Conservation (phyloP, 2,113 vertebrate species). For the Gobiocypris rarus region DNA sequence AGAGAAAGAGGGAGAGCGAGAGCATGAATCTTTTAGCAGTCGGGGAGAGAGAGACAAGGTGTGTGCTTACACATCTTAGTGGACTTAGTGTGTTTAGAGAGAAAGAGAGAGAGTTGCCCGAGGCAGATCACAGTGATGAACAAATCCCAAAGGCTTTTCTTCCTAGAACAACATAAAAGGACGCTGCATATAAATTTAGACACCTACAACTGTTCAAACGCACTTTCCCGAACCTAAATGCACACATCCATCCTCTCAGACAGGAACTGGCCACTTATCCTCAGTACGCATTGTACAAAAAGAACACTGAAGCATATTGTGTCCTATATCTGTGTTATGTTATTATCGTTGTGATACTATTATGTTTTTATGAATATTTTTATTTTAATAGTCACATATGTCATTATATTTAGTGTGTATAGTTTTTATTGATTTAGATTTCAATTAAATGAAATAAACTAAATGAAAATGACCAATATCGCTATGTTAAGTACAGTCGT, state of each 20-base stretch:
- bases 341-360: neutral
- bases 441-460: neutral
- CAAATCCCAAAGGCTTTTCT: constrained; percentile 41
- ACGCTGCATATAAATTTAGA: constrained; percentile 41
- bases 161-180: constrained; percentile 42
- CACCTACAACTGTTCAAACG: constrained; percentile 23
- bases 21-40: constrained; percentile 56
- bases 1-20: constrained; percentile 12
- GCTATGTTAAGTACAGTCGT: too few species aligned
- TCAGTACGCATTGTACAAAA: neutral
- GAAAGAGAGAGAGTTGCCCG: constrained; percentile 25
- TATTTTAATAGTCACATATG: neutral
- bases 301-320: neutral
- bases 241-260: neutral
- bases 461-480: neutral
- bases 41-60: constrained; percentile 48
- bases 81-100: constrained; percentile 46
- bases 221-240: constrained; percentile 21
- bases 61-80: constrained; percentile 55
- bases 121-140: constrained; percentile 45
- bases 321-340: neutral
- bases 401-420: neutral
- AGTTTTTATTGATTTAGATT: neutral
- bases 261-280: neutral
- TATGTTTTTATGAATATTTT: neutral